Conservation (phyloP, 2,797 vertebrate genomes). For the Molothrus ater region DNA sequence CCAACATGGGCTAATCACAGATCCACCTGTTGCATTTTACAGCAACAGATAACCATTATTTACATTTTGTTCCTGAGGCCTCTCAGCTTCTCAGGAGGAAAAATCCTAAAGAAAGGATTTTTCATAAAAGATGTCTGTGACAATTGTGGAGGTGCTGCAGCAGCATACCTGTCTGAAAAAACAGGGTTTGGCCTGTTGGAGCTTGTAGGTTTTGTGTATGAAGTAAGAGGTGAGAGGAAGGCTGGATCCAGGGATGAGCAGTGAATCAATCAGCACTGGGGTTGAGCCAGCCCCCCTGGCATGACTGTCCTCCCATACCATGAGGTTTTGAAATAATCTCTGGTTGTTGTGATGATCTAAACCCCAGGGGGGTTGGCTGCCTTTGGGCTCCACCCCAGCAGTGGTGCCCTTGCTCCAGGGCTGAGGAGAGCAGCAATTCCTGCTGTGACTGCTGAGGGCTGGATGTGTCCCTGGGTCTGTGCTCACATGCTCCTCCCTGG, state of each 20-base stretch:
- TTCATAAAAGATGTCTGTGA: too few species aligned
- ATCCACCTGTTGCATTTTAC: too few species aligned
- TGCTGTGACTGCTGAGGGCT: background rate
- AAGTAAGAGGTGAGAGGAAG: conserved; percentile 22
- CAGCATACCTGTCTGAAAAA: background rate
- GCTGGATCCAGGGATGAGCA: background rate
- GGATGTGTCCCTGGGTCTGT: background rate
- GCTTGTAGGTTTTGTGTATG: background rate
- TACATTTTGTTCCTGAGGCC: too few species aligned
- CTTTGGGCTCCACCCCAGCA: background rate
- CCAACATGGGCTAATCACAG: too few species aligned
- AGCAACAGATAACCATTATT: too few species aligned
- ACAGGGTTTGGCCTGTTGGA: background rate
- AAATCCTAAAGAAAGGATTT: too few species aligned
- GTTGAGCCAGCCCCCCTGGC: background rate
- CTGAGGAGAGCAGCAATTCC: background rate
- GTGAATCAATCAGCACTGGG: background rate
- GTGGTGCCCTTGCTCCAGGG: background rate
- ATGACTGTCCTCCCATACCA: background rate
- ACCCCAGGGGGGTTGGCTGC: background rate
- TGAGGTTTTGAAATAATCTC: background rate
- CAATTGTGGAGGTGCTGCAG: background rate
- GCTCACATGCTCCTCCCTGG: background rate
- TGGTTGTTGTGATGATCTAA: background rate
- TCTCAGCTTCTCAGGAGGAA: too few species aligned